Conservation (phyloP, 2,888 invertebrate genomes). For the Polylopha cassiicola region DNA sequence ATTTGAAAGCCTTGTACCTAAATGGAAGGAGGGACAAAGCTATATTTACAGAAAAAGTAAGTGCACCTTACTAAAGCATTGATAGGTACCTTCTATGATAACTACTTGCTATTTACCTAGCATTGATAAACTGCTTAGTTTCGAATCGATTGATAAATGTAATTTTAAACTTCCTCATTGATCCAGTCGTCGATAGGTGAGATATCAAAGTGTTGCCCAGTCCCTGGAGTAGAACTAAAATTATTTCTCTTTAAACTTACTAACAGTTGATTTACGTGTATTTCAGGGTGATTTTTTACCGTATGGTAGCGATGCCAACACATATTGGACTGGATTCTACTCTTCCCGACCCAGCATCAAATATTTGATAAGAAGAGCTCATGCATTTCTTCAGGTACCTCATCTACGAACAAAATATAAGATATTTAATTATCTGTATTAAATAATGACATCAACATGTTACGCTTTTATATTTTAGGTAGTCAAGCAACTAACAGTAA, state of each 20-base stretch:
- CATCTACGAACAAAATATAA: neutral
- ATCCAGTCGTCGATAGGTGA: too few species aligned
- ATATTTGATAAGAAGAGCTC: conserved; percentile 64
- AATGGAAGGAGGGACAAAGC: conserved; percentile 83
- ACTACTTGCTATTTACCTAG: too few species aligned
- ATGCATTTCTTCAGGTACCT: conserved; percentile 73
- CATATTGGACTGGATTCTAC: conserved; percentile 86
- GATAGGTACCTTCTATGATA: conserved; percentile 21
- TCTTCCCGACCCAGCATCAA: conserved; percentile 78
- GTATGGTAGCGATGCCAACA: conserved; percentile 79
- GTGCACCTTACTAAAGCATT: conserved; percentile 43
- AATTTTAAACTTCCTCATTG: too few species aligned
- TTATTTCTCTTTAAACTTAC: neutral
- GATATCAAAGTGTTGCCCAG: too few species aligned
- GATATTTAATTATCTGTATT: neutral
- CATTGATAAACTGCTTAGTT: too few species aligned
- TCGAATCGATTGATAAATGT: too few species aligned
- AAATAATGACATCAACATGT: conserved; percentile 20
- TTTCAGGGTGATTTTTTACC: conserved; percentile 81
- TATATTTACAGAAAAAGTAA: conserved; percentile 62
- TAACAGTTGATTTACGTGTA: neutral
- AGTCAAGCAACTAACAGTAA: conserved; percentile 56
- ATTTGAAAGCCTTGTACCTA: conserved; percentile 78
- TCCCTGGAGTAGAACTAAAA: too few species aligned
- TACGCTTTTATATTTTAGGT: conserved; percentile 35